Evolutionary conservation across 2,113 vertebrate genomes (phyloP), one percentile per base, ranked within the genome.

Genomic region (Panthera leo): DNA sequence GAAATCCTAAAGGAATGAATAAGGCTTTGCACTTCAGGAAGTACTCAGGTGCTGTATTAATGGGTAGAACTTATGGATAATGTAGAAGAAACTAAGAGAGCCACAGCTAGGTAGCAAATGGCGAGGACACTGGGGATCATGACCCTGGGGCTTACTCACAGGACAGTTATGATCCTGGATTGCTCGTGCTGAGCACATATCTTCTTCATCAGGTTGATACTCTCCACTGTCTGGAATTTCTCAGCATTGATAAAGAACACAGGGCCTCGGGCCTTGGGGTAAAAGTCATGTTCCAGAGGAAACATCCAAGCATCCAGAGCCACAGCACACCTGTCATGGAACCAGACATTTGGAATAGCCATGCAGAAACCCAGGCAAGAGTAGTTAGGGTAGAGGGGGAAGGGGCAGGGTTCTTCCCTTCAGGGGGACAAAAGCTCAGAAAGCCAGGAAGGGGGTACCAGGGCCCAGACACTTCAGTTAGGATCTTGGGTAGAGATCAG

Each of bases 241-340:
- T 99, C 98, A 0, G 98, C 79, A 91, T 99, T 99, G 97, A 99
- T 98, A 91, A 99, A 99, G 95, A 99, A 98, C n/a, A 99, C 94
- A 0, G 99, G 99, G 11, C 97, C 98, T 93, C 87, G 61, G 94
- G 98, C 99, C 67, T 97, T 91, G 0, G 98, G 98, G 97, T 99
- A 99, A 18, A 99, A 98, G 13, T 91, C n/a, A 2, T 91, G 97
- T 76, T 99, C 98, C 97, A 99, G 92, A 5, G 99, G 99, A 91
- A 99, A 99, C 99, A 99, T 99, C 99, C 99, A 99, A 71, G 99
- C 98, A 0, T 99, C 99, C 2, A 99, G 97, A 84, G 98, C 99
- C 76, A 99, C 98, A 0, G 98, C 99, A 13, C 99, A 99, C 70
- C 99, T 99, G 91, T 27, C 88, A 97, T 1, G 31, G 92, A 76